Evolutionary conservation across 23 tunicate species (phyloP).

Genomic region (Ciona savignyi): DNA sequence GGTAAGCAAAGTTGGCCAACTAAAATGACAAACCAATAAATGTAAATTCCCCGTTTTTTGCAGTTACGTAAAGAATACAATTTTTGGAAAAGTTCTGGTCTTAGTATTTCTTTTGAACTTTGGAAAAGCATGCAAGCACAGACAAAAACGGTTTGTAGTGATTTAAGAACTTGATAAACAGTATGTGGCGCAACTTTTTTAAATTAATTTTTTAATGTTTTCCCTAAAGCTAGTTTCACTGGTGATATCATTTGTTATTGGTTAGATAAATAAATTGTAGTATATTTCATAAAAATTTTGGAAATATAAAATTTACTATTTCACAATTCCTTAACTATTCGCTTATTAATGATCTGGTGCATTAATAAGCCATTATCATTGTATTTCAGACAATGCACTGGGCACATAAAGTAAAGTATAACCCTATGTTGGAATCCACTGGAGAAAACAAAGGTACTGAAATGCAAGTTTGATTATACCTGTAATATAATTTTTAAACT

Average conservation of each 20-base stretch:
- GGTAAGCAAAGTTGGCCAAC: constrained; percentile 6
- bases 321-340: too few species aligned
- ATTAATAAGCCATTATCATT: neutral
- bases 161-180: neutral
- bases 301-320: too few species aligned
- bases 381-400: constrained; percentile 20
- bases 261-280: too few species aligned
- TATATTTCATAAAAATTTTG: too few species aligned
- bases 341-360: too few species aligned
- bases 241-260: too few species aligned
- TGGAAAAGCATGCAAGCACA: constrained; percentile 26
- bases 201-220: too few species aligned
- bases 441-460: neutral
- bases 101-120: constrained; percentile 10
- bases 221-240: too few species aligned
- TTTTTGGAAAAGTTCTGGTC: constrained; percentile 25
- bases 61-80: constrained; percentile 34
- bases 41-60: neutral
- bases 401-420: neutral
- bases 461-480: too few species aligned
- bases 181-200: too few species aligned
- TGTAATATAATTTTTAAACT: too few species aligned
- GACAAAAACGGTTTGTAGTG: constrained; percentile 19
- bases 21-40: too few species aligned
- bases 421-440: neutral